Evolutionary conservation across 2,113 vertebrate genomes (phyloP), one percentile per base, ranked within the genome.

Genomic region (Anguilla japonica): DNA sequence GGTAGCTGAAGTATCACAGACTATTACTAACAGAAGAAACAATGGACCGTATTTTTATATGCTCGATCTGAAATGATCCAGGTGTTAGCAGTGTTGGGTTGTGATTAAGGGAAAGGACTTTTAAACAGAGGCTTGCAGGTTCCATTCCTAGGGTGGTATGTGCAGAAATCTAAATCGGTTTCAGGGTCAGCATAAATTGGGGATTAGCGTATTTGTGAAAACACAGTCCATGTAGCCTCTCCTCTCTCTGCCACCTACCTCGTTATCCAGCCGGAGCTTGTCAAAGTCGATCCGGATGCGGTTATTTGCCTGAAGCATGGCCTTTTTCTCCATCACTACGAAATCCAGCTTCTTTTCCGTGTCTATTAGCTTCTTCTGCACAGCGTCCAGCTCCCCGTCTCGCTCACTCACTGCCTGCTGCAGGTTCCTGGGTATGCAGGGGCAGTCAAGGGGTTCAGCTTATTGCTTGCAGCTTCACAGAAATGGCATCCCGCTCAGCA

Each of bases 241-340:
- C 11, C 7, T 53, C 50, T 53, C 50, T 53, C 50, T 14, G 22
- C 63, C 5, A 46, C 88, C 89, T 92, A 97, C 96, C 96, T 97
- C 95, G 87, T 93, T 95, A 87, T 96, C 95, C 83, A 95, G 91
- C 57, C 94, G 93, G 86, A 89, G 84, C 83, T 89, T 93, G 88
- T 92, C 90, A 87, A 96, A 90, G 71, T 94, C 91, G 3, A 95
- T 94, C 87, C 95, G 93, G 57, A 97, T 92, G 86, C 15, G 90
- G n/a, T 88, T 41, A 46, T 93, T 96, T 86, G 96, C n/a, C 13
- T 75, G n/a, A 8, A 75, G 71, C n/a, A 34, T 75, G 71, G n/a
- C n/a, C n/a, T 75, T 9, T 13, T 75, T 75, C 71, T 75, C 71
- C 71, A 5, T 75, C n/a, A n/a, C 9, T 0, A n/a, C n/a, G 13